phyloP scores from a whole-genome alignment of 2,888 invertebrate genomes.

The Tetheella fluctuosa region DNA sequence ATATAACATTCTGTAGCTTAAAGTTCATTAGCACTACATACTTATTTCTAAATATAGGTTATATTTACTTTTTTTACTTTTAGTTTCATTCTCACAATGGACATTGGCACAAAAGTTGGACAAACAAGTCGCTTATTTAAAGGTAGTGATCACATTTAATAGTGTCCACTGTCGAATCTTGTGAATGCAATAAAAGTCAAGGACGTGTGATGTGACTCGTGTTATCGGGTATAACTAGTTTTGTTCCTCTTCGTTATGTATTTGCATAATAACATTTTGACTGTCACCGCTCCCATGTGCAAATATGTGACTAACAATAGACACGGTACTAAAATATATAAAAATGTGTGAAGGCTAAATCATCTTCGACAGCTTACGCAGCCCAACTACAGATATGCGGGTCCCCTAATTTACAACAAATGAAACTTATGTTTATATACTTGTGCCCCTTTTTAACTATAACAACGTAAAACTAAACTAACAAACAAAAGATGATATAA shows the following conservation, averaged over 20 bases:
- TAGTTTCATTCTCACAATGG: not conserved
- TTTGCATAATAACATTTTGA: slow-evolving; percentile 36
- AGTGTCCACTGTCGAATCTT: slow-evolving; percentile 16
- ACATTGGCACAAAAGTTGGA: not conserved
- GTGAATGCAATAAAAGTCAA: slow-evolving; percentile 63
- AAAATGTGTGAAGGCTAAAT: not conserved
- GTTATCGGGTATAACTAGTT: slow-evolving; percentile 47
- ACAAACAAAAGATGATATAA: no score
- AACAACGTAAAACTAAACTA: no score
- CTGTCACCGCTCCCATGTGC: slow-evolving; percentile 13
- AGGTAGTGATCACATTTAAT: slow-evolving; percentile 10
- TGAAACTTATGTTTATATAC: no score
- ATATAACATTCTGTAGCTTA: not conserved
- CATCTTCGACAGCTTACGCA: not conserved
- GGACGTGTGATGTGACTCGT: slow-evolving; percentile 44
- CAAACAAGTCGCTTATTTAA: slow-evolving; percentile 5
- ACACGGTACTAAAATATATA: not conserved
- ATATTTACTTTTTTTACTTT: slow-evolving; percentile 1
- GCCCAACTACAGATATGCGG: not conserved
- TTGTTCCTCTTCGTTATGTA: slow-evolving; percentile 45
- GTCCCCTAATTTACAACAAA: no score
- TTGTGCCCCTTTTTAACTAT: no score
- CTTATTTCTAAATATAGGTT: not conserved
- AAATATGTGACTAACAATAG: slow-evolving; percentile 12
- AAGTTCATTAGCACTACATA: not conserved